Percentiles rank a stretch among this genome's conserved stretches.
These are phyloP conservation scores for Electrophaes corylata DNA, from an alignment of 2,888 invertebrate species.

Conservation along the genomic window DNA sequence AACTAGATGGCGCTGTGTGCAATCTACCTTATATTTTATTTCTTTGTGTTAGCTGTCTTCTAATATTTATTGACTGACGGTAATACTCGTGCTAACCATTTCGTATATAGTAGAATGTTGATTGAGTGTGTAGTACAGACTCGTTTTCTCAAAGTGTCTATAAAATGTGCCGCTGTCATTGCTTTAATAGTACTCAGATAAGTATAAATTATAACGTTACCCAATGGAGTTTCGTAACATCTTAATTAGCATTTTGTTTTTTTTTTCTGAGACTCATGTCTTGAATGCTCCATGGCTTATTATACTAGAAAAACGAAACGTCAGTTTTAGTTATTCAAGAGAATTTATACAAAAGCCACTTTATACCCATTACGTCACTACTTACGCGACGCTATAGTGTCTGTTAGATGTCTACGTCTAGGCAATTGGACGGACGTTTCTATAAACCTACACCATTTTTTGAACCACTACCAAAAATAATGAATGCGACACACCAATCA, in stretches of 20 bases:
- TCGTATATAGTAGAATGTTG: slow-evolving; percentile 45
- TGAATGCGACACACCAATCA: no score
- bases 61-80: no score
- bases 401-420: no score
- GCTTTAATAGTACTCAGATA: slow-evolving; percentile 20
- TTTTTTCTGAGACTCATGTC: not conserved
- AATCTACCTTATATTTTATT: no score
- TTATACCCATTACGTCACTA: not conserved
- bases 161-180: slow-evolving; percentile 30
- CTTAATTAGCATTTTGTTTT: slow-evolving; percentile 16
- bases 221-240: slow-evolving; percentile 14
- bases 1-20: not conserved
- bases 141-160: slow-evolving; percentile 33
- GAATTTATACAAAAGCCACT: not conserved
- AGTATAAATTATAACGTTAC: slow-evolving; percentile 17
- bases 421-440: no score
- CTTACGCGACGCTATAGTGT: no score
- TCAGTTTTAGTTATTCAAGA: not conserved
- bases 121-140: slow-evolving; percentile 39
- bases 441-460: no score
- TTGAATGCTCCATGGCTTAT: not conserved
- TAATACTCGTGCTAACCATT: not conserved
- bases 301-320: not conserved
- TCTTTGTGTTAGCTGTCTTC: no score
- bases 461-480: no score